Percentiles rank a stretch among this genome's conserved stretches.
phyloP scores from a whole-genome alignment of 53 echinoderm and acorn worm species.

The Paracentrotus lividus region DNA sequence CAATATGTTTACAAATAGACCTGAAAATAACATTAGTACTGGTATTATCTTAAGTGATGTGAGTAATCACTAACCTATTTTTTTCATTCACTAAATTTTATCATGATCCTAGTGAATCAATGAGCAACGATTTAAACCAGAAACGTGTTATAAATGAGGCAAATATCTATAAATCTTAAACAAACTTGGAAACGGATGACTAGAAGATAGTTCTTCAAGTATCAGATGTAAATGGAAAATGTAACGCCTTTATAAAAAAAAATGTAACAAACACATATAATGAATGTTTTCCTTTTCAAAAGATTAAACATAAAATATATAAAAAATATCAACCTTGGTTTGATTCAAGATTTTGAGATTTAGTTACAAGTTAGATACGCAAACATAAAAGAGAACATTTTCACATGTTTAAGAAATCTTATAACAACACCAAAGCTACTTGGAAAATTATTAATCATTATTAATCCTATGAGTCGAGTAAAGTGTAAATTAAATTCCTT shows the following conservation, averaged over 20 bases:
- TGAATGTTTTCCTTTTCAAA: background rate
- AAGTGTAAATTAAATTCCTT: background rate
- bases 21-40: no score
- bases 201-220: no score
- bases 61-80: background rate
- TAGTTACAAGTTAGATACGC: background rate
- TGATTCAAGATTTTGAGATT: background rate
- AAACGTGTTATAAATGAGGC: background rate
- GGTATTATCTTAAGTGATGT: background rate
- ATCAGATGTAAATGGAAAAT: background rate
- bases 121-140: background rate
- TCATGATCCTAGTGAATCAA: no score
- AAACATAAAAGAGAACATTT: background rate
- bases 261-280: background rate
- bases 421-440: background rate
- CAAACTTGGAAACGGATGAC: no score
- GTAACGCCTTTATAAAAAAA: background rate
- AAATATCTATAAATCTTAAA: no score
- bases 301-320: background rate
- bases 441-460: conserved; percentile 6
- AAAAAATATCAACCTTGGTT: conserved; percentile 2
- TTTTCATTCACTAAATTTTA: background rate
- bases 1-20: no score
- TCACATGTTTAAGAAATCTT: background rate
- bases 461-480: background rate